These are phyloP conservation scores for Argopecten irradians DNA, from an alignment of 1,140 invertebrate genomes.

Conservation along the genomic window DNA sequence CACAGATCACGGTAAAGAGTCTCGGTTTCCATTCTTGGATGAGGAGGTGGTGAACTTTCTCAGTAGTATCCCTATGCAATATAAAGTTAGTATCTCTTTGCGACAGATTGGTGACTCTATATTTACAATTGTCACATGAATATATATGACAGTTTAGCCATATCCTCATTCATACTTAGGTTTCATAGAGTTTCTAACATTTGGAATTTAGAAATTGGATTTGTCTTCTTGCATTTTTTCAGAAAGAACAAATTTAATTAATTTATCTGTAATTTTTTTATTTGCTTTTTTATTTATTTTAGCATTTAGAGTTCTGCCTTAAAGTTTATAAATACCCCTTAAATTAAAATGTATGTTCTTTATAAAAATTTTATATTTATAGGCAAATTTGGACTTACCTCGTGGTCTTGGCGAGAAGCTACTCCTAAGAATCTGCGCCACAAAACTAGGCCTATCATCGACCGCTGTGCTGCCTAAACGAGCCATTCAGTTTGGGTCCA, in stretches of 20 bases:
- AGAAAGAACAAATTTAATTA: not conserved
- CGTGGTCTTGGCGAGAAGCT: constrained; percentile 95
- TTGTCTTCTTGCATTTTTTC: too few relatives aligned
- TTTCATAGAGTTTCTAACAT: not conserved
- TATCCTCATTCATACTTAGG: not conserved
- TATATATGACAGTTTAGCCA: not conserved
- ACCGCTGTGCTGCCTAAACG: constrained; percentile 88
- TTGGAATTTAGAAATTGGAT: not conserved
- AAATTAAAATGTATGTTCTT: not conserved
- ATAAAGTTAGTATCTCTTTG: constrained; percentile 81
- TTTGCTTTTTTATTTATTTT: too few relatives aligned
- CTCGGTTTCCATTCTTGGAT: constrained; percentile 94
- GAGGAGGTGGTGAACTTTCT: constrained; percentile 90
- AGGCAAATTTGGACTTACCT: constrained; percentile 77
- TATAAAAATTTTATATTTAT: constrained; percentile 45
- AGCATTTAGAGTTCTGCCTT: not conserved
- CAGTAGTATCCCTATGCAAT: constrained; percentile 83
- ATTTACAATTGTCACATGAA: too few relatives aligned
- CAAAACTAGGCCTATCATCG: constrained; percentile 82
- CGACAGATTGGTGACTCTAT: too few relatives aligned
- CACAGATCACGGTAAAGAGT: constrained; percentile 79
- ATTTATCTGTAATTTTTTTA: too few relatives aligned
- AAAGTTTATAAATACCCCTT: not conserved
- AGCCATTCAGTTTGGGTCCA: constrained; percentile 98
- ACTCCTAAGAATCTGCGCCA: constrained; percentile 88